Conservation (phyloP, 2,113 vertebrate genomes). For the Carassius gibelio region DNA sequence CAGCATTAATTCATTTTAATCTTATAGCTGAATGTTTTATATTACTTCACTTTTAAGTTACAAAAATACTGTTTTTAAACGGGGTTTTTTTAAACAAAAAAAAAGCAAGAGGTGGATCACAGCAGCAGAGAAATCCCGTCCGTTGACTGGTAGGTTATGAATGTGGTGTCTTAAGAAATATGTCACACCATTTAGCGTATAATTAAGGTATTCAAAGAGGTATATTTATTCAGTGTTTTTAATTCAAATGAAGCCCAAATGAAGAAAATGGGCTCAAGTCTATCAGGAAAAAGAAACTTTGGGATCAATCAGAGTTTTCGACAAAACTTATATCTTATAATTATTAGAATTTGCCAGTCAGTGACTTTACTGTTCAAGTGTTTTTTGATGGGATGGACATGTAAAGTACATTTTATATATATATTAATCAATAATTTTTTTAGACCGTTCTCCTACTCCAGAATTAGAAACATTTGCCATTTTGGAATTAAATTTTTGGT, state of each 20-base stretch:
- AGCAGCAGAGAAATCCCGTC: not conserved
- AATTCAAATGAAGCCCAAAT: too few species aligned
- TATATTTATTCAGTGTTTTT: too few species aligned
- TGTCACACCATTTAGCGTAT: not conserved
- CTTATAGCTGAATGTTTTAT: not conserved
- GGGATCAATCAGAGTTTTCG: too few species aligned
- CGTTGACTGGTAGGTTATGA: not conserved
- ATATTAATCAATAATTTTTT: not conserved
- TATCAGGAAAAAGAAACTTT: not conserved
- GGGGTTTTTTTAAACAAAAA: not conserved
- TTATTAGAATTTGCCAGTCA: too few species aligned
- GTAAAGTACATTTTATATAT: not conserved
- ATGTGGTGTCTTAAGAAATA: not conserved
- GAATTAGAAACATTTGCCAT: not conserved
- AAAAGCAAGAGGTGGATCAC: not conserved
- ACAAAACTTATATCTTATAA: too few species aligned
- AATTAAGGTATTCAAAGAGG: not conserved
- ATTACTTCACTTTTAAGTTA: not conserved
- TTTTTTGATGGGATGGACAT: not conserved
- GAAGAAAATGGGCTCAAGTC: not conserved
- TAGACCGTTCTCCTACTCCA: not conserved
- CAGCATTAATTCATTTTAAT: not conserved
- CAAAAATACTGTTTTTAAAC: too few species aligned
- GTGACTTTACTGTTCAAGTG: too few species aligned
- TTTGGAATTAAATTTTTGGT: not conserved